Conservation (phyloP, 2,797 vertebrate genomes). For the Rhincodon typus region DNA sequence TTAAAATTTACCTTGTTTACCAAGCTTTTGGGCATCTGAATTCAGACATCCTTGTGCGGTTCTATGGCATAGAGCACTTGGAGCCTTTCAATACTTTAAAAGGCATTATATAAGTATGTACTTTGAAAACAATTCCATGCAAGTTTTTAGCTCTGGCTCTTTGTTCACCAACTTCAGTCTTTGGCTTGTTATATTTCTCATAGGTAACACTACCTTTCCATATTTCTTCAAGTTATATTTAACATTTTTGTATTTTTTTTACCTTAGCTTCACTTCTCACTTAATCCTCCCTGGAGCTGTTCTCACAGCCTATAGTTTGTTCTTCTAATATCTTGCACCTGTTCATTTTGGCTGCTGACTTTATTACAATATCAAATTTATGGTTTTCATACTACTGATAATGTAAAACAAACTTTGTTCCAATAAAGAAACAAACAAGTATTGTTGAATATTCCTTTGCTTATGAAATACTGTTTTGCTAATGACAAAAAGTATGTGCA, state of each 20-base stretch:
- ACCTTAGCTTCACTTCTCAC: neutral
- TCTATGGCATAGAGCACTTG: neutral
- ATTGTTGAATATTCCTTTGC: constrained; percentile 28
- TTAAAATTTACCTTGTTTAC: neutral
- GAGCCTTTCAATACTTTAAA: too few species aligned
- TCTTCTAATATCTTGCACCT: constrained; percentile 32
- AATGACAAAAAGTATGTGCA: constrained; percentile 19
- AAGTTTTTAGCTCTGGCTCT: neutral
- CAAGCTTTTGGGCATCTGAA: neutral
- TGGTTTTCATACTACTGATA: constrained; percentile 27
- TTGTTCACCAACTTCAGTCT: neutral
- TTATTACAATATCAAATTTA: constrained; percentile 34
- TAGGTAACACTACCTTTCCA: neutral
- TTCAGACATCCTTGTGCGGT: neutral
- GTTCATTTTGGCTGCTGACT: constrained; percentile 17
- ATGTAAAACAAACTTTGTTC: constrained; percentile 20
- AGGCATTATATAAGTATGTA: neutral
- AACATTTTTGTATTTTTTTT: neutral
- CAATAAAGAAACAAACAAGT: constrained; percentile 30
- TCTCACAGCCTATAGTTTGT: constrained; percentile 9
- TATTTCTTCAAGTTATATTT: neutral
- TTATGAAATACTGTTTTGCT: constrained; percentile 21
- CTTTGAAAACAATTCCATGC: constrained; percentile 23
- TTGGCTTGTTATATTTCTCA: neutral
- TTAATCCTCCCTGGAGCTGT: constrained; percentile 25